Evolutionary conservation across 1,140 invertebrate species (phyloP).

Genomic region (Leptinotarsa lineolata): DNA sequence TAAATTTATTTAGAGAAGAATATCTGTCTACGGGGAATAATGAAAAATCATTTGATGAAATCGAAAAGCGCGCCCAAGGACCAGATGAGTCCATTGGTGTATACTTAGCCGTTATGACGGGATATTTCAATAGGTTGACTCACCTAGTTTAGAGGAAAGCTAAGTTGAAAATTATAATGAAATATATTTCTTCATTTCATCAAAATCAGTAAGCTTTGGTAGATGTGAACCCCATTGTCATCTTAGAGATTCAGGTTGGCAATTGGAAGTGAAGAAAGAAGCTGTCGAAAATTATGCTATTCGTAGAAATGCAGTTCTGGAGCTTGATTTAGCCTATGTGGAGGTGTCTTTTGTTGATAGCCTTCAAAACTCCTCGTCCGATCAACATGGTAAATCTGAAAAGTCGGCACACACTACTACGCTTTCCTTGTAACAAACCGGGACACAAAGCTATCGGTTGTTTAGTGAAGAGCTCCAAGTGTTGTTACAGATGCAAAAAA

Average conservation of each 20-base stretch:
- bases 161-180: conserved; percentile 43
- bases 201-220: conserved; percentile 33
- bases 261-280: conserved; percentile 11
- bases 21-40: conserved; percentile 40
- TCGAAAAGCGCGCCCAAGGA: conserved; percentile 44
- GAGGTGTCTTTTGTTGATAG: no score
- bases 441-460: no score
- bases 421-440: no score
- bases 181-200: conserved; percentile 48
- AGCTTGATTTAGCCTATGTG: conserved; percentile 13
- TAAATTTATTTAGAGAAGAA: conserved; percentile 30
- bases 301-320: conserved; percentile 16
- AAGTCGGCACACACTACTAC: no score
- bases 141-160: conserved; percentile 37
- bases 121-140: conserved; percentile 47
- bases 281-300: conserved; percentile 9
- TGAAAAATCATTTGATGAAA: conserved; percentile 46
- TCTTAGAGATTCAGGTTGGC: conserved; percentile 7
- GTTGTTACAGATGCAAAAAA: no score
- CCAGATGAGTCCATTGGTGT: conserved; percentile 42
- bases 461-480: no score
- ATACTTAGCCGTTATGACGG: conserved; percentile 46
- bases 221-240: conserved; percentile 20
- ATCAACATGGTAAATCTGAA: no score
- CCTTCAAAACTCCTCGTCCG: no score